phyloP scores from a whole-genome alignment of 2,113 vertebrate genomes.

The Ibidorhyncha struthersii region DNA sequence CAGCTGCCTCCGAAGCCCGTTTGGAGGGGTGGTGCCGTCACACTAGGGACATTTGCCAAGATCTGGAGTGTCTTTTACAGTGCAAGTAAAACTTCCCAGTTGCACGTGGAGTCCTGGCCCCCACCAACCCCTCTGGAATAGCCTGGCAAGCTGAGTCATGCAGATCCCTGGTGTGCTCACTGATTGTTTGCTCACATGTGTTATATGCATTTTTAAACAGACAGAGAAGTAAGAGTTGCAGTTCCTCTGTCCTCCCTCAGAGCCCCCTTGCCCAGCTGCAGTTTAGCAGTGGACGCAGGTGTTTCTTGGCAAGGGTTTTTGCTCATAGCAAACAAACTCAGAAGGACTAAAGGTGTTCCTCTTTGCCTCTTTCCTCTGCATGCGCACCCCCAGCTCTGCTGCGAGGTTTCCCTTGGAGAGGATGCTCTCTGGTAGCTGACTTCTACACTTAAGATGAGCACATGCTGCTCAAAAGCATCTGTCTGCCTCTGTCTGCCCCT shows the following conservation, averaged over 20 bases:
- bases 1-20: not conserved
- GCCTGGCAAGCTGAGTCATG: not conserved
- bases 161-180: not conserved
- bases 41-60: not conserved
- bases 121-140: not conserved
- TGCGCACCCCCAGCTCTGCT: not conserved
- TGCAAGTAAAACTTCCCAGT: not conserved
- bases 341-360: not conserved
- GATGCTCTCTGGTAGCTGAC: not conserved
- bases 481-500: not conserved
- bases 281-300: not conserved
- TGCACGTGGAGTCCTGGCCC: not conserved
- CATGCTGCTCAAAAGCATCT: not conserved
- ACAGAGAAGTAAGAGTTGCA: not conserved
- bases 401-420: accelerated
- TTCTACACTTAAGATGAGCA: not conserved
- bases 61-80: not conserved
- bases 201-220: not conserved
- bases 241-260: not conserved
- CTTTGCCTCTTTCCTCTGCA: not conserved
- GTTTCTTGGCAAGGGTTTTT: not conserved
- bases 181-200: not conserved
- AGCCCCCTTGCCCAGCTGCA: not conserved
- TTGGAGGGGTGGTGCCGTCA: not conserved
- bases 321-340: not conserved